These are phyloP conservation scores for Syngnathus rostellatus DNA, from an alignment of 2,797 vertebrate genomes.

Conservation along the genomic window DNA sequence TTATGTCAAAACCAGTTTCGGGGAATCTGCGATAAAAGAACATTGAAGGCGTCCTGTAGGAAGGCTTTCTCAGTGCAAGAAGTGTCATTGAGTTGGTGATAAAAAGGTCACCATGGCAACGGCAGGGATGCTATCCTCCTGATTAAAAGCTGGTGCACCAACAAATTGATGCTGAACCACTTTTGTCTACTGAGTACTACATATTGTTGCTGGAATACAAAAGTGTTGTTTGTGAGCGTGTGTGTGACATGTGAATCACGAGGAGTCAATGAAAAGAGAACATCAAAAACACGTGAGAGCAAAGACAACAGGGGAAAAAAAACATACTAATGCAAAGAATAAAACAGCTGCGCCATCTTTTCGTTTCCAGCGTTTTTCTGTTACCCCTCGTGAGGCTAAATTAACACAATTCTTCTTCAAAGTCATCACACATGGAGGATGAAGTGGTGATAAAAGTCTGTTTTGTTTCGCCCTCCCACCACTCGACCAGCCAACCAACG, in stretches of 20 bases:
- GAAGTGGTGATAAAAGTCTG: conserved; percentile 48
- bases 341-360: conserved; percentile 49
- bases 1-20: background rate
- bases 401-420: conserved; percentile 32
- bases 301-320: conserved; percentile 39
- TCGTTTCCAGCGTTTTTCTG: conserved; percentile 29
- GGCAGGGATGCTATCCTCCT: background rate
- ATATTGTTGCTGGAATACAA: background rate
- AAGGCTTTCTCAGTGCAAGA: background rate
- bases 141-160: background rate
- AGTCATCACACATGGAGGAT: conserved; percentile 38
- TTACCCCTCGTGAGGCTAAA: conserved; percentile 35
- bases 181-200: background rate
- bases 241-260: conserved; percentile 33
- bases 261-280: conserved; percentile 56
- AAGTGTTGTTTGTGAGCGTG: conserved; percentile 9
- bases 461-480: conserved; percentile 35
- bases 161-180: background rate
- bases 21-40: background rate
- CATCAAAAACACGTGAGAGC: conserved; percentile 66
- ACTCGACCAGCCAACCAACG: conserved; percentile 1
- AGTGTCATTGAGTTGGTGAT: background rate
- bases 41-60: background rate
- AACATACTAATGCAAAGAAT: conserved; percentile 34
- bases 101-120: background rate